These are phyloP conservation scores for Orthosia incerta DNA, from an alignment of 2,888 invertebrate genomes.

Conservation along the genomic window DNA sequence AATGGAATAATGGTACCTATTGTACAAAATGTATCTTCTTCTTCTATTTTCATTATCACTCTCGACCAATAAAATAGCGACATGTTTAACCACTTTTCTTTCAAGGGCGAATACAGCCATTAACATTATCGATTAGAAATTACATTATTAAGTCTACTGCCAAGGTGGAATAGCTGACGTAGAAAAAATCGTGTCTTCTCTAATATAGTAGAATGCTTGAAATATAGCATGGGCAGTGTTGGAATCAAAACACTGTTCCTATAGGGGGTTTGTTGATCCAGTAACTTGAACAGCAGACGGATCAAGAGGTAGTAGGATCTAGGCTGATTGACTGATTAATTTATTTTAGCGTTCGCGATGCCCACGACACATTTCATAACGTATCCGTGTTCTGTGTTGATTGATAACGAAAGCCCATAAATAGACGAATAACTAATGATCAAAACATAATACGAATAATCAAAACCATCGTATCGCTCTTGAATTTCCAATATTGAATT, in stretches of 20 bases:
- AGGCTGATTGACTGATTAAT: too few species aligned
- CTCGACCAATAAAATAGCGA: too few species aligned
- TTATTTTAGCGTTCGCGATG: neutral
- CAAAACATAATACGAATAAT: neutral
- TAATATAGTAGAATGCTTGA: neutral
- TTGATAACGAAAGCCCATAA: neutral
- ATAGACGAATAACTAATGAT: neutral
- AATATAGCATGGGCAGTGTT: too few species aligned
- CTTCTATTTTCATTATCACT: too few species aligned
- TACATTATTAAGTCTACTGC: neutral
- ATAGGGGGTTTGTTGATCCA: too few species aligned
- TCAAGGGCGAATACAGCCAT: conserved; percentile 8
- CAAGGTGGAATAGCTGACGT: conserved; percentile 8
- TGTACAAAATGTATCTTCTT: too few species aligned
- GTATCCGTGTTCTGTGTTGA: too few species aligned
- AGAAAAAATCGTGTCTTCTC: neutral
- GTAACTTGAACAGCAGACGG: too few species aligned
- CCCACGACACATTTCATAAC: too few species aligned
- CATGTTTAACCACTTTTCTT: conserved; percentile 7
- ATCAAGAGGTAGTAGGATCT: too few species aligned
- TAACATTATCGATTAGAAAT: conserved; percentile 13
- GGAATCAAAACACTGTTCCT: too few species aligned
- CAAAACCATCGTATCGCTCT: conserved; percentile 12
- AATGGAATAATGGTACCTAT: neutral
- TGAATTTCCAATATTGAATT: conserved; percentile 6